Evolutionary conservation across 2,888 invertebrate genomes (phyloP).

Genomic region (Galerucella calmariensis): DNA sequence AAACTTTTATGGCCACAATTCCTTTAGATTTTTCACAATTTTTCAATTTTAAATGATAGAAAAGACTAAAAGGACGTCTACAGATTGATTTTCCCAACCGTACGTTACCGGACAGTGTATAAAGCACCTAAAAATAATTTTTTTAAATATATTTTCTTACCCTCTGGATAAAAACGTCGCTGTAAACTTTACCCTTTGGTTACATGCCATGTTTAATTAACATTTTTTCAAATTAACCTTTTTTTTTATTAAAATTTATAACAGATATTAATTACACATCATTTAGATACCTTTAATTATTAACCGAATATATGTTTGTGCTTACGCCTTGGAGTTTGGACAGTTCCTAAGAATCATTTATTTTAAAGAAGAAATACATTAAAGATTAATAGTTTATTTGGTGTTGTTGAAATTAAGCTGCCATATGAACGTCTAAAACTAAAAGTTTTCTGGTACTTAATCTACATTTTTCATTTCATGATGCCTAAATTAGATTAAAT

Average conservation of each 20-base stretch:
- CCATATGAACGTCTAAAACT: not conserved
- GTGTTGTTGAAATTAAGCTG: not conserved
- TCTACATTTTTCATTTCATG: no score
- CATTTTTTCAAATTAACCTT: constrained; percentile 52
- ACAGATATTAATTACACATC: constrained; percentile 52
- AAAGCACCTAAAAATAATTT: no score
- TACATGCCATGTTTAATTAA: constrained; percentile 46
- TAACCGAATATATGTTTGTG: not conserved
- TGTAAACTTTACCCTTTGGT: not conserved
- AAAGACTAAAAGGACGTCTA: no score
- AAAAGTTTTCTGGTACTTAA: no score
- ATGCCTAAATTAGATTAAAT: no score
- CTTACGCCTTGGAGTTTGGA: constrained; percentile 1
- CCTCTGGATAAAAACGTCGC: not conserved
- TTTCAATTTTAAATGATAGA: no score
- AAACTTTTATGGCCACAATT: no score
- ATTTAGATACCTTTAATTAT: constrained; percentile 51
- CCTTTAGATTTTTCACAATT: no score
- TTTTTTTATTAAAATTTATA: constrained; percentile 37
- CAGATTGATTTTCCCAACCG: no score
- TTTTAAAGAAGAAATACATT: constrained; percentile 1
- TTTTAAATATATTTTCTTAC: not conserved
- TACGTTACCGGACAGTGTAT: no score
- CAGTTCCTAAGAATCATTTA: constrained; percentile 11
- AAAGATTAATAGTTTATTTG: constrained; percentile 5